A percentile compares a stretch with the other conserved stretches of the same genome.
Evolutionary conservation across 2,113 vertebrate genomes (phyloP).

Genomic region (Sceloporus undulatus): DNA sequence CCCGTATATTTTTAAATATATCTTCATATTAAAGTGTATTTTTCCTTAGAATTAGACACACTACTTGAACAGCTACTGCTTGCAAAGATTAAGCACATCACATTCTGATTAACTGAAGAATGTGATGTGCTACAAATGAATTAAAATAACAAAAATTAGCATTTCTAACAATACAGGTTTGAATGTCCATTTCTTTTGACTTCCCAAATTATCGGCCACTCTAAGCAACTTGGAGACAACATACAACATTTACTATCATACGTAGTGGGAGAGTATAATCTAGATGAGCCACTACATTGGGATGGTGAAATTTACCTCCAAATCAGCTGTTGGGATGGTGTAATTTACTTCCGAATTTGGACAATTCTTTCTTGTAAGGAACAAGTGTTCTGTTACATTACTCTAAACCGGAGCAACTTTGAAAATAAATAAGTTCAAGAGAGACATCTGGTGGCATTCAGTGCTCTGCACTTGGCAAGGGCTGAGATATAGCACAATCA

Average conservation of each 20-base stretch:
- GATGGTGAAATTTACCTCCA: not conserved
- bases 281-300: not conserved
- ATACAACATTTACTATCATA: not conserved
- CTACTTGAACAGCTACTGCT: too few relatives aligned
- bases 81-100: too few relatives aligned
- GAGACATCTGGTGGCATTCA: constrained; percentile 67
- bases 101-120: too few relatives aligned
- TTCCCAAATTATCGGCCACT: not conserved
- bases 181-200: not conserved
- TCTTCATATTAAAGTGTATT: too few relatives aligned
- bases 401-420: not conserved
- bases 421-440: constrained; percentile 54
- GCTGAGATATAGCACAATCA: not conserved
- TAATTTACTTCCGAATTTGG: not conserved
- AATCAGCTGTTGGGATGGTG: too few relatives aligned
- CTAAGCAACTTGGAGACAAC: not conserved
- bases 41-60: too few relatives aligned
- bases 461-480: not conserved
- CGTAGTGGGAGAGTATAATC: not conserved
- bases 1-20: too few relatives aligned
- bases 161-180: too few relatives aligned
- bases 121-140: too few relatives aligned
- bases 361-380: not conserved
- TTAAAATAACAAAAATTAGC: too few relatives aligned
- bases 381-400: not conserved